Evolutionary conservation across 2,113 vertebrate genomes (phyloP).

Genomic region (Neodon shergylaensis): DNA sequence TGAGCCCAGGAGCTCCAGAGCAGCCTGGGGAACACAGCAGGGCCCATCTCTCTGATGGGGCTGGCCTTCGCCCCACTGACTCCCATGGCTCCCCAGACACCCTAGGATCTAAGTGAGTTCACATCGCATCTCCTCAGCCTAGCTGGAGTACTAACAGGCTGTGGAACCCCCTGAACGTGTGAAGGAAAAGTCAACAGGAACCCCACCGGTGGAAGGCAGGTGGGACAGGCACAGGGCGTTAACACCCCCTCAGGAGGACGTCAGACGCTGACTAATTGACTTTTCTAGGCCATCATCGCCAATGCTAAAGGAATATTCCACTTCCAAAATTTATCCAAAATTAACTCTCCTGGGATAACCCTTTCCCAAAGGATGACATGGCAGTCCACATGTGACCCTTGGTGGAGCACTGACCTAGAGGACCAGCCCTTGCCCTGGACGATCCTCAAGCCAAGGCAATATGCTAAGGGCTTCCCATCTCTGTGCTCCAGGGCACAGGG

Average conservation of each 20-base stretch:
- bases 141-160: background rate
- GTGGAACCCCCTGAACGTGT: background rate
- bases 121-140: background rate
- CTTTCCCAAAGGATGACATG: slow-evolving; percentile 41
- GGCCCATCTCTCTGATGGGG: background rate
- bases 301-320: slow-evolving; percentile 66
- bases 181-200: background rate
- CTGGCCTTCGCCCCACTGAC: background rate
- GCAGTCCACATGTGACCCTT: slow-evolving; percentile 5
- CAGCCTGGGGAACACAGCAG: background rate
- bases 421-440: background rate
- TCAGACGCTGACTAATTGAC: slow-evolving; percentile 68
- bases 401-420: background rate
- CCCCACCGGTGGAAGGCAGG: background rate
- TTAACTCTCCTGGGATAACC: slow-evolving; percentile 76
- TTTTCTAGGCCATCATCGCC: slow-evolving; percentile 76
- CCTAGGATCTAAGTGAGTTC: background rate
- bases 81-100: background rate
- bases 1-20: background rate
- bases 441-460: background rate
- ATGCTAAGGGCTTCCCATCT: background rate
- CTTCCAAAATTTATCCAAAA: slow-evolving; percentile 79
- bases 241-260: background rate
- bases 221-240: background rate
- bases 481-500: background rate